Conservation (phyloP, 1,140 invertebrate species). For the Carposina sasakii region DNA sequence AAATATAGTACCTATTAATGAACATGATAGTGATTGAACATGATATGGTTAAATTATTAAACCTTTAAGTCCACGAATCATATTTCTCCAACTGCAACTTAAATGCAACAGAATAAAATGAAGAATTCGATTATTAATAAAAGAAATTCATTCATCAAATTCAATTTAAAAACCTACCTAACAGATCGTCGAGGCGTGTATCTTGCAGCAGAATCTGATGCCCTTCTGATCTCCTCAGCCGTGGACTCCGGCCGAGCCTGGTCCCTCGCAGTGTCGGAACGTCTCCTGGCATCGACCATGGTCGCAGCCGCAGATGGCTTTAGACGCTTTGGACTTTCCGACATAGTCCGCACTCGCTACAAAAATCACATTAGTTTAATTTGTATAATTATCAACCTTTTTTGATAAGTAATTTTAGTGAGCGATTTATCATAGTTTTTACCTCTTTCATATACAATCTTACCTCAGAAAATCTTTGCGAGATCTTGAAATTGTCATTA, state of each 20-base stretch:
- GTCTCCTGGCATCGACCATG: constrained; percentile 34
- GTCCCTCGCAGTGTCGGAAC: constrained; percentile 42
- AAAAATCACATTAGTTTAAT: not conserved
- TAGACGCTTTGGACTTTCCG: constrained; percentile 48
- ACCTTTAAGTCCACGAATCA: no score
- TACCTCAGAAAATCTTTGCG: constrained; percentile 60
- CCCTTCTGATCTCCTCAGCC: constrained; percentile 36
- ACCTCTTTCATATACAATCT: not conserved
- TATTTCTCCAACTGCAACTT: no score
- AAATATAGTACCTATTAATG: no score
- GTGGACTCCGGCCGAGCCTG: constrained; percentile 15
- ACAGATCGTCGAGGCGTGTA: constrained; percentile 42
- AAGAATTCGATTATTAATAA: no score
- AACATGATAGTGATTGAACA: no score
- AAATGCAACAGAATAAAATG: no score
- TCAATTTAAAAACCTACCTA: constrained; percentile 29
- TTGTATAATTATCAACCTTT: not conserved
- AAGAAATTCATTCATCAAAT: no score
- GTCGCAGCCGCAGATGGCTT: constrained; percentile 30
- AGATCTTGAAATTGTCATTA: constrained; percentile 62
- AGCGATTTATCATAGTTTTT: not conserved
- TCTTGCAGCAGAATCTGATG: constrained; percentile 43
- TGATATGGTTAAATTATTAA: no score
- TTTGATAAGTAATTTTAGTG: not conserved
- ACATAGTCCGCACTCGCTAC: constrained; percentile 45